These are phyloP conservation scores for Tachysurus vachellii DNA, from an alignment of 2,113 vertebrate species.

Conservation along the genomic window DNA sequence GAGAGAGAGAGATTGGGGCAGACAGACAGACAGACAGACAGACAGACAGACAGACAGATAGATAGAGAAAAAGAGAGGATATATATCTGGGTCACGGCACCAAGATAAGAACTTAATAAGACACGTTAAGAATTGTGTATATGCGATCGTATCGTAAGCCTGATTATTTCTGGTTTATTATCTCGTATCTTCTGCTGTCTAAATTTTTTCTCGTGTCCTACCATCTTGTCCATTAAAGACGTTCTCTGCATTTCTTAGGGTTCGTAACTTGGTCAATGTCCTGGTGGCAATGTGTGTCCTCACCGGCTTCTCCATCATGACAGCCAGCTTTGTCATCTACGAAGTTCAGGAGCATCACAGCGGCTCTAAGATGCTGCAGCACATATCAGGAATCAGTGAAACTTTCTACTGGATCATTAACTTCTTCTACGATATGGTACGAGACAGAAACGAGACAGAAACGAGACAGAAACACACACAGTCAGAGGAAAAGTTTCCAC, in stretches of 20 bases:
- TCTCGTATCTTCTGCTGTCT: not conserved
- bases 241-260: slow-evolving; percentile 63
- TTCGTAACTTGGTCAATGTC: slow-evolving; percentile 84
- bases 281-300: slow-evolving; percentile 87
- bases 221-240: not conserved
- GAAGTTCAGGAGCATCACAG: slow-evolving; percentile 89
- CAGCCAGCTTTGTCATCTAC: slow-evolving; percentile 89
- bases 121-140: not conserved
- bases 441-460: not conserved
- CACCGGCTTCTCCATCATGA: slow-evolving; percentile 91
- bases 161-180: not conserved
- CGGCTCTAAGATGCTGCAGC: slow-evolving; percentile 90
- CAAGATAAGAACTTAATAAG: not conserved
- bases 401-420: slow-evolving; percentile 89
- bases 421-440: slow-evolving; percentile 95
- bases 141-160: not conserved
- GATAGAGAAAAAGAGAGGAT: not conserved
- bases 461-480: slow-evolving; percentile 45
- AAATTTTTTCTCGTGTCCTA: not conserved
- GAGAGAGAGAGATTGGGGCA: not conserved
- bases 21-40: not conserved
- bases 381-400: slow-evolving; percentile 89
- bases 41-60: not conserved
- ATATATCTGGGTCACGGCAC: not conserved
- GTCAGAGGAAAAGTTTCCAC: not conserved